These are phyloP conservation scores for Triplophysa yarkandensis DNA, from an alignment of 2,797 vertebrate genomes.

Conservation along the genomic window DNA sequence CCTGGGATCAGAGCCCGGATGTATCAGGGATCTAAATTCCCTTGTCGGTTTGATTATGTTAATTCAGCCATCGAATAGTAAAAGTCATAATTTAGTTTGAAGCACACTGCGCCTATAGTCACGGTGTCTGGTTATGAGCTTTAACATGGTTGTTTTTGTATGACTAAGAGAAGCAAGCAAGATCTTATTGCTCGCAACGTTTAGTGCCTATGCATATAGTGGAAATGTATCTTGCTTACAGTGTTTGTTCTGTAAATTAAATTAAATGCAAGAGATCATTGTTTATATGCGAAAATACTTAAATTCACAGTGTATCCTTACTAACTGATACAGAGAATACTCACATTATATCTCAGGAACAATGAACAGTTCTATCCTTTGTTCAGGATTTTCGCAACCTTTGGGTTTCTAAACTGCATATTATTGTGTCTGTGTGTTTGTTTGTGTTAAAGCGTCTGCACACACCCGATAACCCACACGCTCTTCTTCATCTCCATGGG, in stretches of 20 bases:
- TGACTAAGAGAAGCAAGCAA: neutral
- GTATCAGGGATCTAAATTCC: conserved; percentile 13
- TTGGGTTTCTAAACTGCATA: conserved; percentile 17
- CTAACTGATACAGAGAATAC: neutral
- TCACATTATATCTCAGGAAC: conserved; percentile 16
- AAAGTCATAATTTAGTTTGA: conserved; percentile 14
- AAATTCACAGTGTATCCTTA: conserved; percentile 15
- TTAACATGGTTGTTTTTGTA: neutral
- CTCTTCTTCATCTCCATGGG: conserved; percentile 50
- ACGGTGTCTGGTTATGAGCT: conserved; percentile 2
- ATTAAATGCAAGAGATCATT: conserved; percentile 16
- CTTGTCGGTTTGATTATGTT: conserved; percentile 11
- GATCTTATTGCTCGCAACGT: neutral
- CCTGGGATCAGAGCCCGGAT: conserved; percentile 16
- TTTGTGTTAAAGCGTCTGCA: conserved; percentile 12
- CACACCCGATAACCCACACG: conserved; percentile 19
- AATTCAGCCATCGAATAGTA: neutral
- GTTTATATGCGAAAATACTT: neutral
- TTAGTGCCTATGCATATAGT: conserved; percentile 1
- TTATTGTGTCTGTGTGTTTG: conserved; percentile 31
- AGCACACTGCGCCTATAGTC: neutral
- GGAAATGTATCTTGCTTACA: neutral
- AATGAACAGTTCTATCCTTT: conserved; percentile 33
- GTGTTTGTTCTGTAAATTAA: neutral
- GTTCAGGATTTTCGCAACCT: conserved; percentile 25